Conservation (phyloP, 2,113 vertebrate genomes). For the Speoplatyrhinus poulsoni region DNA sequence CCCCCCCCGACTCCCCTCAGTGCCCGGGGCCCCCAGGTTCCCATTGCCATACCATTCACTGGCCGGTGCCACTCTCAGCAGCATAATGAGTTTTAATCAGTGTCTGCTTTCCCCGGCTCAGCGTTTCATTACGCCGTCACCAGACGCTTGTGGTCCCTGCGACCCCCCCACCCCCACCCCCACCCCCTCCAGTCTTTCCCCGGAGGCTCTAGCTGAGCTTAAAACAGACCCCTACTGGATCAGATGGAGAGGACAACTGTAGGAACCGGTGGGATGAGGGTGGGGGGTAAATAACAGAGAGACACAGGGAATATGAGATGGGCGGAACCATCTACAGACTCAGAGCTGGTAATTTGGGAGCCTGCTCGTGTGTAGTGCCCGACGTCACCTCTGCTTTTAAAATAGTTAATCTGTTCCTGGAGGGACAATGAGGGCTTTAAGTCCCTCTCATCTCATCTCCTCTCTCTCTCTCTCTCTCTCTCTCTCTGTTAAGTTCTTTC, state of each 20-base stretch:
- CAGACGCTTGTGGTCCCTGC: conserved; percentile 30
- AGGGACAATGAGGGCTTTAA: conserved; percentile 74
- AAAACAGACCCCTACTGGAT: conserved; percentile 36
- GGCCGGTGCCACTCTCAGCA: conserved; percentile 32
- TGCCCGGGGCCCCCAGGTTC: conserved; percentile 21
- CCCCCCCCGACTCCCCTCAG: background rate
- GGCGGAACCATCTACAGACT: conserved; percentile 19
- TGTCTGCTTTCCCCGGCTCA: conserved; percentile 43
- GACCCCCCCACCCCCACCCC: conserved; percentile 9
- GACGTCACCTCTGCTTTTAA: conserved; percentile 76
- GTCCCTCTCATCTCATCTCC: conserved; percentile 46
- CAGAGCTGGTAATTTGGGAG: conserved; percentile 14
- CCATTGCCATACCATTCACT: conserved; percentile 55
- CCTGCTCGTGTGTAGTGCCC: conserved; percentile 5
- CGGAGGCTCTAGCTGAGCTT: conserved; percentile 36
- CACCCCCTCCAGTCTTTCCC: conserved; percentile 23
- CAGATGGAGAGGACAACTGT: conserved; percentile 10
- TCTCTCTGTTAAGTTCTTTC: conserved; percentile 51
- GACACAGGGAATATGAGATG: conserved; percentile 30
- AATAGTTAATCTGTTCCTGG: conserved; percentile 73
- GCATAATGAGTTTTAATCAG: conserved; percentile 66
- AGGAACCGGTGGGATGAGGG: too few relatives aligned
- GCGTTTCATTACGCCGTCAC: conserved; percentile 59
- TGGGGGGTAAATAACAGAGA: too few relatives aligned
- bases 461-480: background rate